A percentile compares a stretch with the other conserved stretches of the same genome.
Evolutionary conservation across 2,888 invertebrate species (phyloP).

Genomic region (Bembecia ichneumoniformis): DNA sequence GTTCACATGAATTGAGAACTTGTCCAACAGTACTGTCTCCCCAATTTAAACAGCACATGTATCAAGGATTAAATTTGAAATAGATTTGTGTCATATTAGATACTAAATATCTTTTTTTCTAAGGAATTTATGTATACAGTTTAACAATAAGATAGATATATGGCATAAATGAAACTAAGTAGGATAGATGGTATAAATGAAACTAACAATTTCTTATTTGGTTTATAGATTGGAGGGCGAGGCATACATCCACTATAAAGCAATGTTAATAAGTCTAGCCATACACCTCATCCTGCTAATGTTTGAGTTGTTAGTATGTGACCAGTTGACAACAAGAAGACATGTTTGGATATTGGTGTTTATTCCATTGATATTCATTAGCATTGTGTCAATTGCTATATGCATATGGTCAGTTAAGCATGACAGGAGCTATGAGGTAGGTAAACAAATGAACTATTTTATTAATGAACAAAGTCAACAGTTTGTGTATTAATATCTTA

Average conservation of each 20-base stretch:
- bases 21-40: too few relatives aligned
- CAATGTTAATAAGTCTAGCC: constrained; percentile 96
- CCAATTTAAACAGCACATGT: too few relatives aligned
- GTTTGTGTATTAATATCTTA: too few relatives aligned
- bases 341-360: constrained; percentile 93
- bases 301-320: constrained; percentile 97
- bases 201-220: neutral
- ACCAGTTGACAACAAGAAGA: constrained; percentile 89
- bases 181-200: too few relatives aligned
- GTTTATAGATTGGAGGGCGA: constrained; percentile 89
- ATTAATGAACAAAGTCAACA: too few relatives aligned
- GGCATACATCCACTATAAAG: constrained; percentile 97
- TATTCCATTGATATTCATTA: constrained; percentile 96
- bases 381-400: constrained; percentile 96
- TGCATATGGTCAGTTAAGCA: constrained; percentile 99
- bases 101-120: too few relatives aligned
- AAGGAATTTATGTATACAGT: too few relatives aligned
- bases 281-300: constrained; percentile 94
- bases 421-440: constrained; percentile 95
- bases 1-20: too few relatives aligned
- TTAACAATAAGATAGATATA: too few relatives aligned
- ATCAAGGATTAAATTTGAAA: too few relatives aligned
- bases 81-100: too few relatives aligned
- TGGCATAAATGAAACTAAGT: too few relatives aligned
- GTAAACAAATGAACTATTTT: constrained; percentile 13